Evolutionary conservation across 2,113 vertebrate genomes (phyloP).

Genomic region (Neolamprologus cancellatus): DNA sequence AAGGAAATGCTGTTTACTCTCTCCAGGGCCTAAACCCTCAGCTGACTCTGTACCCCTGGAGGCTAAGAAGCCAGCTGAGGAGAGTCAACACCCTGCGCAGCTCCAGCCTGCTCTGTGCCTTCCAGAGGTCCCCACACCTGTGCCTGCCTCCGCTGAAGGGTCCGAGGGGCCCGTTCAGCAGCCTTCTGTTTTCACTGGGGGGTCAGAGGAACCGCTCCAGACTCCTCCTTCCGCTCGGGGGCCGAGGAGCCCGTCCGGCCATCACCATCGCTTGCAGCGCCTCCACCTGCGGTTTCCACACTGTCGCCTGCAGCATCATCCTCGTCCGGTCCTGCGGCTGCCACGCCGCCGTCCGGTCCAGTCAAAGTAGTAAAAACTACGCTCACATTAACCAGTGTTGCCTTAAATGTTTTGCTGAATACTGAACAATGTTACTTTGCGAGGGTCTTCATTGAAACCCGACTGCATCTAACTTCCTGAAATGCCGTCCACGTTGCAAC

Average conservation of each 20-base stretch:
- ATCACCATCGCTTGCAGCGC: neutral
- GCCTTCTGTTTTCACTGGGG: neutral
- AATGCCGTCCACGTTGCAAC: neutral
- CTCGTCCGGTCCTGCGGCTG: neutral
- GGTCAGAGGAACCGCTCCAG: neutral
- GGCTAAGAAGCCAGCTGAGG: neutral
- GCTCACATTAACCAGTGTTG: neutral
- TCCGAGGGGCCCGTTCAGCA: neutral
- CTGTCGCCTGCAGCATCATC: neutral
- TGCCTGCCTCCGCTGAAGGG: neutral
- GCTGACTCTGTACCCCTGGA: neutral
- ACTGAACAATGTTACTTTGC: neutral
- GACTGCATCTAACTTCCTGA: neutral
- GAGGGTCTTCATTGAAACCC: neutral
- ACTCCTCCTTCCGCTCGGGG: neutral
- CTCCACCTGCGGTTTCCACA: neutral
- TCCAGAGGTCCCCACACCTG: neutral
- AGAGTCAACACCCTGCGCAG: neutral
- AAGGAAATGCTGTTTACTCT: neutral
- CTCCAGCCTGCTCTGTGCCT: neutral
- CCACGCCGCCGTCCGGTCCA: neutral
- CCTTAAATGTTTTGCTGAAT: neutral
- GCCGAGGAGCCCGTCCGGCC: fast-evolving
- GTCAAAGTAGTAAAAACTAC: neutral
- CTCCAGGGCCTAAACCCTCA: neutral